Base-by-base conservation (phyloP, 2,113 vertebrate genomes). In the Cyanoderma ruficeps region DNA sequence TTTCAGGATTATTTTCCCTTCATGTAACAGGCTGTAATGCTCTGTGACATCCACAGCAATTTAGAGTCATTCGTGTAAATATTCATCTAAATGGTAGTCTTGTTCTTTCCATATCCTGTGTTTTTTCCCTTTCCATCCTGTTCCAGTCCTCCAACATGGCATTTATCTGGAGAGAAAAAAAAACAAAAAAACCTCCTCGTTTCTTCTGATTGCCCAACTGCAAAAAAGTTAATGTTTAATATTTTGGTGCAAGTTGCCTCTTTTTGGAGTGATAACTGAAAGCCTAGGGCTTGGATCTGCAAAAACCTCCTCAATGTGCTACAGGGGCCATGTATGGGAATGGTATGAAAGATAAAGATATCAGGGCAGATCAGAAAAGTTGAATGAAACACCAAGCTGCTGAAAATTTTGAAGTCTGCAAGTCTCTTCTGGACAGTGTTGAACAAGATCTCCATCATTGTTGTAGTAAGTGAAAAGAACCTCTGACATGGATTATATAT, bases 101-200 rank as follows among this genome's bases (percentile, higher is more conserved):
- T 70, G 5, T n/a, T 61, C n/a, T 65, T 72, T 65, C 9, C 16
- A 28, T 22, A 23, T 5, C 2, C 10, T 37, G 3, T 52, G 12
- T 18, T 65, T 83, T 35, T 80, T 30, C 17, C 7, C 46, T 83
- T 86, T 61, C 39, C 55, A 6, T 57, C 30, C 23, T 50, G 9
- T 20, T 9, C 33, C 4, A 53, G 11, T 74, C 11, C 12, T 93
- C 46, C 35, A 78, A 57, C 2, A 3, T 24, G 23, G 15, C 10
- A 67, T n/a, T 42, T 57, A 39, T 61, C 11, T 61, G 27, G 11
- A 65, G 8, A 39, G 7, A 17, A 44, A 79, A 23, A 39, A n/a
- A 44, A 41, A 41, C n/a, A n/a, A 30, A 18, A 19, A 23, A 74
- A 22, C 1, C 4, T 56, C 3, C 8, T 60, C 0, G 0, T 50